A percentile compares a stretch with the other conserved stretches of the same genome.
Conservation (phyloP, 2,113 vertebrate species). For the Pygoscelis antarcticus region DNA sequence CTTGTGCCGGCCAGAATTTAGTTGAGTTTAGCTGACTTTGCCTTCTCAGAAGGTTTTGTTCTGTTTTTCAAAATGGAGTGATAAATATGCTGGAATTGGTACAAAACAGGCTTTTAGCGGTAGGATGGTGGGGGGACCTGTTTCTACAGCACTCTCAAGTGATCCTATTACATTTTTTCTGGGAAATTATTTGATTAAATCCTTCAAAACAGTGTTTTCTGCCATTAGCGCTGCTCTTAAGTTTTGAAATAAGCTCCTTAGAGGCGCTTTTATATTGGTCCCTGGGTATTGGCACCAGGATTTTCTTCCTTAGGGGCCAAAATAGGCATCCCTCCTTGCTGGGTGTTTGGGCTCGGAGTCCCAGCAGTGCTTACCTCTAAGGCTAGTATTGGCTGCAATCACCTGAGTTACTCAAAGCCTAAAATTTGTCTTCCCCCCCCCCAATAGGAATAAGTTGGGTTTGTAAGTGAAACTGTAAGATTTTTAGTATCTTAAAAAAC, state of each 20-base stretch:
- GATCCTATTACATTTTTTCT: neutral
- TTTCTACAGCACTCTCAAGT: neutral
- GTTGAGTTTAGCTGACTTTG: slow-evolving; percentile 12
- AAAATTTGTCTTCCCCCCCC: neutral
- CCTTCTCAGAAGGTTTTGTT: neutral
- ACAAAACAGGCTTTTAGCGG: neutral
- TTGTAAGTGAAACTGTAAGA: neutral
- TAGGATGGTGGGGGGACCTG: neutral
- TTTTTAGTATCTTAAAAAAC: neutral
- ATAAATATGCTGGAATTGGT: neutral
- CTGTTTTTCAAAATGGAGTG: neutral
- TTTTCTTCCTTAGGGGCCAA: neutral
- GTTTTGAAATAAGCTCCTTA: slow-evolving; percentile 11
- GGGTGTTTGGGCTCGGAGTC: neutral
- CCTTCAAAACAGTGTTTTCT: neutral
- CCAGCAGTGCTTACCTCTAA: neutral
- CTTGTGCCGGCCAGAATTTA: neutral
- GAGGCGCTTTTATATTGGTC: neutral
- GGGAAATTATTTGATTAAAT: neutral
- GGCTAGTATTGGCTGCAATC: neutral
- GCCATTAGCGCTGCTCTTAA: neutral
- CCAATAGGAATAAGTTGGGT: neutral
- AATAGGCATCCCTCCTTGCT: neutral
- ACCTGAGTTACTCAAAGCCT: neutral
- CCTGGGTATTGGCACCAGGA: neutral